Conservation (phyloP, 1,140 invertebrate species). For the Hylaeus volcanicus region DNA sequence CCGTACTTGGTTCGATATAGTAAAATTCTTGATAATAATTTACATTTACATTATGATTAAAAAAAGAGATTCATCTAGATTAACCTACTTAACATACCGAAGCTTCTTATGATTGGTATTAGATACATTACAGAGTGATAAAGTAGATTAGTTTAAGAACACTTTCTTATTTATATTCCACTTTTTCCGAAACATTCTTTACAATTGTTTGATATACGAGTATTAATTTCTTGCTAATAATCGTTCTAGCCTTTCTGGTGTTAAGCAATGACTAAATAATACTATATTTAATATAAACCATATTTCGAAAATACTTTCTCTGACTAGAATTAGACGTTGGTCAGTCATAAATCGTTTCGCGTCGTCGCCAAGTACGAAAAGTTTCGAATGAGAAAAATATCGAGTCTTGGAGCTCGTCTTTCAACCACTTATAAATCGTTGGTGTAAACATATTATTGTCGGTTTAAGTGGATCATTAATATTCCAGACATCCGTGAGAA, state of each 20-base stretch:
- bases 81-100: no score
- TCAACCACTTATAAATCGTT: slow-evolving; percentile 54
- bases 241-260: not conserved
- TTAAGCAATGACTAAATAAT: not conserved
- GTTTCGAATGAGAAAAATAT: slow-evolving; percentile 42
- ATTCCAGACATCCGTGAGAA: slow-evolving; percentile 57
- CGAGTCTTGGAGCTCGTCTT: not conserved
- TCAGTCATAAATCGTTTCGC: slow-evolving; percentile 41
- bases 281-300: no score
- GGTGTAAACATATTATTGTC: slow-evolving; percentile 61
- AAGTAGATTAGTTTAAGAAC: not conserved
- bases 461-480: slow-evolving; percentile 59
- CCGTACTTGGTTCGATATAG: no score
- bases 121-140: not conserved
- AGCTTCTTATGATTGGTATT: not conserved
- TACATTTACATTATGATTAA: no score
- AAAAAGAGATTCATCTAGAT: no score
- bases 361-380: slow-evolving; percentile 10
- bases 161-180: not conserved
- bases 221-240: not conserved
- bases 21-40: no score
- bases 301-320: no score
- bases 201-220: no score
- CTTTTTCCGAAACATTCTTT: no score
- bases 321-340: not conserved